Conservation (phyloP, 1,140 invertebrate species). For the Eueides isabella region DNA sequence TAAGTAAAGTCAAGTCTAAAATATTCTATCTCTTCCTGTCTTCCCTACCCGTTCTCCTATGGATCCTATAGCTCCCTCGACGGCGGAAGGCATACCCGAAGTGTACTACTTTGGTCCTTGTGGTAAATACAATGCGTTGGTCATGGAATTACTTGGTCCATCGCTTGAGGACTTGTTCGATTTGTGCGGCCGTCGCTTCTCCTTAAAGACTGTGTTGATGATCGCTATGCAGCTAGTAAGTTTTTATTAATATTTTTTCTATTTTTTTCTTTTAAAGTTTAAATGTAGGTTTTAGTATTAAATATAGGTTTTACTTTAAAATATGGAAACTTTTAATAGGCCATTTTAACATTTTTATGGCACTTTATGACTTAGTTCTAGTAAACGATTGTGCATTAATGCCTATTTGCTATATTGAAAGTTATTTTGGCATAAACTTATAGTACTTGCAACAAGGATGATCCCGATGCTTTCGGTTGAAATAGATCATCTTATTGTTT, state of each 20-base stretch:
- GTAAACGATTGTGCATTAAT: neutral
- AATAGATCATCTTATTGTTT: neutral
- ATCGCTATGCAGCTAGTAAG: slow-evolving; percentile 99
- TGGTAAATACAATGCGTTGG: slow-evolving; percentile 99
- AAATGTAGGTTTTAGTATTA: neutral
- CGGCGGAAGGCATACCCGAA: slow-evolving; percentile 98
- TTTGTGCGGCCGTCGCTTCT: slow-evolving; percentile 98
- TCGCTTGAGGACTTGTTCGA: slow-evolving; percentile 99
- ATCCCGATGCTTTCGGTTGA: neutral
- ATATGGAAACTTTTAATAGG: neutral
- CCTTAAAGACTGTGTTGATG: slow-evolving; percentile 99
- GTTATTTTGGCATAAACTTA: neutral
- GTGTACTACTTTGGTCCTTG: slow-evolving; percentile 99
- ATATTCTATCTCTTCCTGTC: slow-evolving; percentile 46
- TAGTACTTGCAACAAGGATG: neutral
- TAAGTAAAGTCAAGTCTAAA: slow-evolving; percentile 64
- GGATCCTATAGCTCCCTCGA: slow-evolving; percentile 70
- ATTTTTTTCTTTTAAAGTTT: neutral
- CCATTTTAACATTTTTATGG: neutral
- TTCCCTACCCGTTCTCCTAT: slow-evolving; percentile 41
- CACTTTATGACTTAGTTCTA: neutral
- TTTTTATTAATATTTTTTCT: slow-evolving; percentile 5
- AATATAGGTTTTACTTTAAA: neutral
- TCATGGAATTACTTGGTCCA: slow-evolving; percentile 99
- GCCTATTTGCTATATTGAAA: neutral